phyloP scores from a whole-genome alignment of 1,140 invertebrate genomes.

The Epicauta chinensis region DNA sequence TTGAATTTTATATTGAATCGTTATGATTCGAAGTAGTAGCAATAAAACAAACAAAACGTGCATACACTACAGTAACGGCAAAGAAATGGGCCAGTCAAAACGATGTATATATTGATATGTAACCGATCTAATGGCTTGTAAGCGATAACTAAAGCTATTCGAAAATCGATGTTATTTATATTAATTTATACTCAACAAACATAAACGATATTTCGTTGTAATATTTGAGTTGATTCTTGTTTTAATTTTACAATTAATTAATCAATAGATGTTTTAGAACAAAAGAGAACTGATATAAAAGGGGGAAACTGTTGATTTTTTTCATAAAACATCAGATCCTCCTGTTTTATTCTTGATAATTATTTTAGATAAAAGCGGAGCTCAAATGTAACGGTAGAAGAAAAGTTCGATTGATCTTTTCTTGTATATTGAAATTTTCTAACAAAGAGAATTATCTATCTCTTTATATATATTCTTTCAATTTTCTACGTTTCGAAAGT shows the following conservation, averaged over 20 bases:
- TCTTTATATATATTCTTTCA: too few relatives aligned
- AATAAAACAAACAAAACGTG: slow-evolving; percentile 21
- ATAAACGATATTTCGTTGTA: too few relatives aligned
- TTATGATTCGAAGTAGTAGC: slow-evolving; percentile 19
- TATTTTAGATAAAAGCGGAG: slow-evolving; percentile 12
- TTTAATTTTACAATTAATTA: too few relatives aligned
- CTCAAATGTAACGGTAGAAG: too few relatives aligned
- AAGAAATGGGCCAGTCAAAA: slow-evolving; percentile 22
- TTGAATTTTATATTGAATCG: slow-evolving; percentile 22
- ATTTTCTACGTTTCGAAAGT: too few relatives aligned
- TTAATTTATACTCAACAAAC: background rate
- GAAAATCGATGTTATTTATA: slow-evolving; percentile 25
- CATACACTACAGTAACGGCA: slow-evolving; percentile 16
- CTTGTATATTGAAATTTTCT: too few relatives aligned
- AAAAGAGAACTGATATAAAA: too few relatives aligned
- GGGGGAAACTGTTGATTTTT: too few relatives aligned
- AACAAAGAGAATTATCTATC: too few relatives aligned
- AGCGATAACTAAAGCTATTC: slow-evolving; percentile 26
- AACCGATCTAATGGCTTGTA: slow-evolving; percentile 25
- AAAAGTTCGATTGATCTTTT: too few relatives aligned
- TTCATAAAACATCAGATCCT: background rate
- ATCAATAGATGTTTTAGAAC: too few relatives aligned
- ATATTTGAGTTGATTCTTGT: too few relatives aligned
- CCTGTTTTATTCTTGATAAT: slow-evolving; percentile 9
- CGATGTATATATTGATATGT: slow-evolving; percentile 25